Percentiles rank a stretch among this genome's conserved stretches.
Evolutionary conservation across 2,888 invertebrate species (phyloP).

Genomic region (Nomada hirtipes): DNA sequence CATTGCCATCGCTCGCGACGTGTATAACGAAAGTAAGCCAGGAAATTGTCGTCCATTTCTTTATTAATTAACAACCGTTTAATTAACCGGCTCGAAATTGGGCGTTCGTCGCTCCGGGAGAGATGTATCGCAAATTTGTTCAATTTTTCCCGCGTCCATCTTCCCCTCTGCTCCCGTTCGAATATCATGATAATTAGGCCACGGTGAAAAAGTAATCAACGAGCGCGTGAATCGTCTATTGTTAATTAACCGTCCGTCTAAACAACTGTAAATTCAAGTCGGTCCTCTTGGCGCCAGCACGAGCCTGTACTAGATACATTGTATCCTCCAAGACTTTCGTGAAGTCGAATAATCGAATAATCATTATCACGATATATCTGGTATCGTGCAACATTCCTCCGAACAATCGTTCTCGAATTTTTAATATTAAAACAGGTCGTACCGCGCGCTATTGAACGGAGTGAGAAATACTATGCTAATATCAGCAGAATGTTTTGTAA

Average conservation of each 20-base stretch:
- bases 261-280: no score
- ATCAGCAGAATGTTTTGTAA: no score
- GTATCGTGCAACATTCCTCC: no score
- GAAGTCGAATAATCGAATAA: no score
- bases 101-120: neutral
- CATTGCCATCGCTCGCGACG: constrained; percentile 13
- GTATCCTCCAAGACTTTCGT: no score
- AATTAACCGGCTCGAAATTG: constrained; percentile 51
- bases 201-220: constrained; percentile 24
- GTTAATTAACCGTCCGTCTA: constrained; percentile 37
- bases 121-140: constrained; percentile 31
- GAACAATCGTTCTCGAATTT: no score
- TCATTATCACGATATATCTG: no score
- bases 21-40: constrained; percentile 34
- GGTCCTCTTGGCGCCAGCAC: no score
- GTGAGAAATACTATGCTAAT: no score
- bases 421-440: no score
- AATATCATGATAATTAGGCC: constrained; percentile 52
- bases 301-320: no score
- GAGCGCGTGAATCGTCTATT: constrained; percentile 43
- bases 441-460: no score
- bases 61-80: constrained; percentile 59
- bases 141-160: constrained; percentile 38
- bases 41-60: constrained; percentile 33
- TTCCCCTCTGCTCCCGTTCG: neutral